These are phyloP conservation scores for Gymnorhina tibicen DNA, from an alignment of 2,113 vertebrate species.

Conservation along the genomic window DNA sequence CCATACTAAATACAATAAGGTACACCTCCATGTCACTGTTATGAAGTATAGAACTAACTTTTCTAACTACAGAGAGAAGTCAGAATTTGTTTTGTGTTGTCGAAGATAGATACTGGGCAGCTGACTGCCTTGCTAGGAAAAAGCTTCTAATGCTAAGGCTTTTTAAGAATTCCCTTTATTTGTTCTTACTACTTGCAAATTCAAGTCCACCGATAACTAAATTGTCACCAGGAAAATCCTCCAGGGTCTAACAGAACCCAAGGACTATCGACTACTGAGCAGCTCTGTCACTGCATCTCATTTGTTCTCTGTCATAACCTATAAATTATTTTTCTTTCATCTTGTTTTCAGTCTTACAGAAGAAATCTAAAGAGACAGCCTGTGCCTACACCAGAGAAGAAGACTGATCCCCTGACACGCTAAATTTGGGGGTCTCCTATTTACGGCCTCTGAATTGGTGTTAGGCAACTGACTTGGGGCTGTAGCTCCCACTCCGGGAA, in stretches of 20 bases:
- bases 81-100: background rate
- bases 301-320: background rate
- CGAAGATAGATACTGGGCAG: background rate
- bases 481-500: background rate
- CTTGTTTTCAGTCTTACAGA: background rate
- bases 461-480: too few relatives aligned
- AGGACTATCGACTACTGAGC: background rate
- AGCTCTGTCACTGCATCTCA: background rate
- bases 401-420: background rate
- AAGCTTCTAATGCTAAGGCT: background rate
- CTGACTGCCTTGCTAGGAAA: background rate
- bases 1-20: background rate
- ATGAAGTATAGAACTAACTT: background rate
- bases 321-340: background rate
- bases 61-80: background rate
- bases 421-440: background rate
- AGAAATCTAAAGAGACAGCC: background rate
- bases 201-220: background rate
- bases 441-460: background rate
- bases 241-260: background rate
- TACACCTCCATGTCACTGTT: background rate
- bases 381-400: fast-evolving
- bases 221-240: background rate
- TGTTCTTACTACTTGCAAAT: background rate
- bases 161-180: background rate